Conservation (phyloP, 2,888 invertebrate species). For the Flexamia atlantica region DNA sequence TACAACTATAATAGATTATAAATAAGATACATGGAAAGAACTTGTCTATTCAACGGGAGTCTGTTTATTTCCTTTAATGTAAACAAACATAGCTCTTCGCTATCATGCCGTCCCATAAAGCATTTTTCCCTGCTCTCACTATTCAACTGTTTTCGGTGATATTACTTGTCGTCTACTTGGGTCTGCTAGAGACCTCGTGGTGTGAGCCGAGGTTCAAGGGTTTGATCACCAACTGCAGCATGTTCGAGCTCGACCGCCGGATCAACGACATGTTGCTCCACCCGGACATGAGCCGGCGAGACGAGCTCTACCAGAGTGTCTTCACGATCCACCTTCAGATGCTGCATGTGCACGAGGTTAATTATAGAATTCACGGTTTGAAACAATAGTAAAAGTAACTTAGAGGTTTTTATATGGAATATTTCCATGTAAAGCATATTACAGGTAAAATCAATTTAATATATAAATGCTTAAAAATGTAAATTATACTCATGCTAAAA, state of each 20-base stretch:
- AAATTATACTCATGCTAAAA: no score
- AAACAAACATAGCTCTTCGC: background rate
- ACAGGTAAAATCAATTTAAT: no score
- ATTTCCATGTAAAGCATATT: no score
- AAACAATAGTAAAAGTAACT: no score
- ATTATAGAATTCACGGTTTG: no score
- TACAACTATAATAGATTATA: no score
- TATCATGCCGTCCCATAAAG: background rate
- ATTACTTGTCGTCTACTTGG: background rate
- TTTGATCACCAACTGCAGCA: conserved; percentile 9
- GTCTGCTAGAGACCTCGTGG: background rate
- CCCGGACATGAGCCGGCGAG: background rate
- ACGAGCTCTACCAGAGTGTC: conserved; percentile 28
- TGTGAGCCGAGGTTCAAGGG: conserved; percentile 2
- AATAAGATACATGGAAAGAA: no score
- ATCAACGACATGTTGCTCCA: conserved; percentile 19
- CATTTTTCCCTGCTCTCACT: background rate
- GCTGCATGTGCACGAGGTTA: conserved; percentile 20
- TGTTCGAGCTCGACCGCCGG: conserved; percentile 16
- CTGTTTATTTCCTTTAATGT: no score
- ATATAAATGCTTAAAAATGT: no score
- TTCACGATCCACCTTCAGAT: conserved; percentile 7
- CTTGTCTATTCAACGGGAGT: no score
- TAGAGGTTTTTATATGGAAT: no score
- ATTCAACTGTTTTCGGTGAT: background rate